phyloP scores from a whole-genome alignment of 1,140 invertebrate genomes.

The Drosophila murphyi region DNA sequence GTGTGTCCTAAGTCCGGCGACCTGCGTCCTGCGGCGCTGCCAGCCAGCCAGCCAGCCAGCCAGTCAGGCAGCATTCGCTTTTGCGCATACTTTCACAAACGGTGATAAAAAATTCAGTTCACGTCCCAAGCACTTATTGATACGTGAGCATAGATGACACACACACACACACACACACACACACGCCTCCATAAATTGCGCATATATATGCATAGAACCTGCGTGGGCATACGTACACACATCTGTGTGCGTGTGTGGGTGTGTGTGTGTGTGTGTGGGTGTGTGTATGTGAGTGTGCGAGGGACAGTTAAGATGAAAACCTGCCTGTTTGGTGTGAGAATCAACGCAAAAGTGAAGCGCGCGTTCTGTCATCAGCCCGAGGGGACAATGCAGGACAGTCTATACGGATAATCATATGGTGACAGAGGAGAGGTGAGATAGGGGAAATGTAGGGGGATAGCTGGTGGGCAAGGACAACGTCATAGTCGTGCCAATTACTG shows the following conservation, averaged over 20 bases:
- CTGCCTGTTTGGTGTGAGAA: conserved; percentile 17
- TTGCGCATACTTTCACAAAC: conserved; percentile 65
- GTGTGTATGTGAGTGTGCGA: conserved; percentile 19
- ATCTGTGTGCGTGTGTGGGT: conserved; percentile 1
- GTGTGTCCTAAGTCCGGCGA: not conserved
- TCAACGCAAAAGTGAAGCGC: conserved; percentile 20
- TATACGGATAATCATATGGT: not conserved
- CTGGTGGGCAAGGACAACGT: conserved; percentile 22
- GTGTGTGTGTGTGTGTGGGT: conserved; percentile 20
- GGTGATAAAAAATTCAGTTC: conserved; percentile 77
- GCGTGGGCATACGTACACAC: not conserved
- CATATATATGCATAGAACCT: conserved; percentile 72
- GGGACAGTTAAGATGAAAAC: conserved; percentile 31
- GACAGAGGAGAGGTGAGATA: not conserved
- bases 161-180: conserved; percentile 29
- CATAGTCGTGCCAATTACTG: conserved; percentile 66
- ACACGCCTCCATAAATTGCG: conserved; percentile 59
- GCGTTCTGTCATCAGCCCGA: conserved; percentile 52
- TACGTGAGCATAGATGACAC: conserved; percentile 78
- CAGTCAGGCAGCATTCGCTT: conserved; percentile 53
- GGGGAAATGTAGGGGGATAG: not conserved
- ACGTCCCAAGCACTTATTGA: conserved; percentile 80
- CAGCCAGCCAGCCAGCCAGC: conserved; percentile 10
- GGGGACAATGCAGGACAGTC: conserved; percentile 45
- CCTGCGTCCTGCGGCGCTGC: conserved; percentile 28